phyloP scores from a whole-genome alignment of 2,797 vertebrate genomes.

The Tauraco hartlaubi region DNA sequence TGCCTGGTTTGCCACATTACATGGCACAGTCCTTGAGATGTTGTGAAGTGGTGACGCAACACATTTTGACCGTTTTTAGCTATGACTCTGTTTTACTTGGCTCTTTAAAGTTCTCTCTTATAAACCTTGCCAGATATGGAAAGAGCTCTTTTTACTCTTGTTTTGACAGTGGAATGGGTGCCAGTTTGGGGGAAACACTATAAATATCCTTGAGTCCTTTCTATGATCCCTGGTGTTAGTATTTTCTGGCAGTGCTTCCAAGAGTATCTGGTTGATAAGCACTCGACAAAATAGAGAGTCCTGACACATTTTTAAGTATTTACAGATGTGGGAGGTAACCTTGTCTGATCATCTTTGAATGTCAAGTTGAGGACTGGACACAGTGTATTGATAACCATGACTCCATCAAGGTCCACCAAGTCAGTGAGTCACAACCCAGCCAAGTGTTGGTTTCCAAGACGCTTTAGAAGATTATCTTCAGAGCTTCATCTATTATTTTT shows the following conservation, averaged over 20 bases:
- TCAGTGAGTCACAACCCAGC: neutral
- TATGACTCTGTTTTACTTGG: neutral
- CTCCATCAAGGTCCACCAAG: neutral
- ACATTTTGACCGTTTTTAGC: neutral
- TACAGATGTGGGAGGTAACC: slow-evolving; percentile 2
- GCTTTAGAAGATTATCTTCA: neutral
- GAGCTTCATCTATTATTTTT: neutral
- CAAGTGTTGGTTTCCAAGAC: neutral
- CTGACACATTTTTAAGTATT: neutral
- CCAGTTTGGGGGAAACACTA: neutral
- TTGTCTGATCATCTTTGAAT: neutral
- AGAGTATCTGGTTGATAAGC: slow-evolving; percentile 9
- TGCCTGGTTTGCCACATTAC: neutral
- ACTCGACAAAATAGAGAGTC: neutral
- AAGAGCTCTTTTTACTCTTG: slow-evolving; percentile 12
- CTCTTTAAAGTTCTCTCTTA: neutral
- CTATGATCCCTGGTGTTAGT: neutral
- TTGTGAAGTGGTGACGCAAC: neutral
- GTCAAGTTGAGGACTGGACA: neutral
- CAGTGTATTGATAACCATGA: neutral
- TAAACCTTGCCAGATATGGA: neutral
- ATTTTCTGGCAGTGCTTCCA: slow-evolving; percentile 1
- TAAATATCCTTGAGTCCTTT: neutral
- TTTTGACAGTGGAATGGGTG: slow-evolving; percentile 19
- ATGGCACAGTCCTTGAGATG: neutral